Evolutionary conservation across 2,797 vertebrate genomes (phyloP).

Genomic region (Gymnoscopelus microlampas): DNA sequence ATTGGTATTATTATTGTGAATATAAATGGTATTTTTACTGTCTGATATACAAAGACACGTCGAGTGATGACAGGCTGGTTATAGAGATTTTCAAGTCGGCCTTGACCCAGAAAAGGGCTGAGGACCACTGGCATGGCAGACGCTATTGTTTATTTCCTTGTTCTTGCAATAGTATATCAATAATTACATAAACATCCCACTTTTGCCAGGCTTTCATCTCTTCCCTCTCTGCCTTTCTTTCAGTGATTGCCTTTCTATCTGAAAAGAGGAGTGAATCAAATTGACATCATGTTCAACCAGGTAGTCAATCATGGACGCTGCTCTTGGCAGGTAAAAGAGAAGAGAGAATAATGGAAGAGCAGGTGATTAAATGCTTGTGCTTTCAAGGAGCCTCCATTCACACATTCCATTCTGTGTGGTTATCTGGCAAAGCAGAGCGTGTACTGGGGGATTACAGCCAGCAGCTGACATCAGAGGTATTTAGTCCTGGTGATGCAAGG

Average conservation of each 20-base stretch:
- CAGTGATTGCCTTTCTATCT: slow-evolving; percentile 38
- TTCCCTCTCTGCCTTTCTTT: slow-evolving; percentile 25
- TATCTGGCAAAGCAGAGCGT: slow-evolving; percentile 54
- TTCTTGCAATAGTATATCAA: no score
- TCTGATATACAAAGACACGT: no score
- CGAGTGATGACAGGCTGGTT: no score
- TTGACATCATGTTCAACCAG: slow-evolving; percentile 38
- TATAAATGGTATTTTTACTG: no score
- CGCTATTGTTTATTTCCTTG: no score
- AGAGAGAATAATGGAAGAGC: slow-evolving; percentile 17
- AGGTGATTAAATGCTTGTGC: slow-evolving; percentile 53
- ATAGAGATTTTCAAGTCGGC: no score
- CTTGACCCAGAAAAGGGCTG: no score
- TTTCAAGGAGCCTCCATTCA: slow-evolving; percentile 43
- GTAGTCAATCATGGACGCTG: slow-evolving; percentile 21
- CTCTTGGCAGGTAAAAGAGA: slow-evolving; percentile 16
- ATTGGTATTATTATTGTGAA: no score
- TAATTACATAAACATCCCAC: no score
- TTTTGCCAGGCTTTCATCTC: neutral
- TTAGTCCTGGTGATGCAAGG: slow-evolving; percentile 44
- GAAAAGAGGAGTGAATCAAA: slow-evolving; percentile 35
- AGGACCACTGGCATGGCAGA: no score
- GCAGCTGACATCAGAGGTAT: slow-evolving; percentile 62
- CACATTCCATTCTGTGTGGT: slow-evolving; percentile 43
- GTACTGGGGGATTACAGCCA: slow-evolving; percentile 63